Base-by-base conservation (phyloP, 2,888 invertebrate species). In the Leptopterna dolabrata region DNA sequence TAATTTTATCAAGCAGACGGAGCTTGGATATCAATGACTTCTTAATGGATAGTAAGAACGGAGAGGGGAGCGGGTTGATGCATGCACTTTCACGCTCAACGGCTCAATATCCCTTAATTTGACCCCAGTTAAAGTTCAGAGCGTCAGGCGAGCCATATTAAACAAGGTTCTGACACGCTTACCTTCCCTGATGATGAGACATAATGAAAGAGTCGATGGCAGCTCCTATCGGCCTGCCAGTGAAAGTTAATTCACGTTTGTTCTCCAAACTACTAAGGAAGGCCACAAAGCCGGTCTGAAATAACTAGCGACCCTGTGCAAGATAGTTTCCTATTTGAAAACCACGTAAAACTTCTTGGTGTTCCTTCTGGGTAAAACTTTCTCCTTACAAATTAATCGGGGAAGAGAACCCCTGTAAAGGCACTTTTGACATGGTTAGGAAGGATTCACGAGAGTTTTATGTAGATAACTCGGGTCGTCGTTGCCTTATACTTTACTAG, bases 81-180 rank as follows among this genome's bases (percentile, higher is more conserved):
- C 63, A 63, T 63, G 63, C 63, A 63, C 24, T 63, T 63, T 63
- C 63, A 63, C 63, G 63, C 27, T 63, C 63, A 27, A 63, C 63
- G 63, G 63, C 63, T 63, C 63, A 63, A 63, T 63, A 63, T n/a
- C 24, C 63, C 63, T 24, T 63, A 63, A 63, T 63, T 63, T 19
- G 63, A 63, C 63, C 27, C 63, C 63, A 63, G 63, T 63, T 63
- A 63, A 63, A 63, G 63, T 63, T 63, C 63, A 63, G 4, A 51
- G 63, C 19, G 63, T 63, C 63, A 63, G 63, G 63, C 63, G 63
- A 63, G 63, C 63, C 63, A 63, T 63, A 63, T 63, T 63, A 63
- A 63, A 63, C 63, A 63, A 63, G 63, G 63, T 13, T 63, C 24
- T 63, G 63, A 63, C 63, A 63, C 63, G 63, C 63, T 24, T 63